These are phyloP conservation scores for Sycophila texana DNA, from an alignment of 2,888 invertebrate species.

Conservation along the genomic window DNA sequence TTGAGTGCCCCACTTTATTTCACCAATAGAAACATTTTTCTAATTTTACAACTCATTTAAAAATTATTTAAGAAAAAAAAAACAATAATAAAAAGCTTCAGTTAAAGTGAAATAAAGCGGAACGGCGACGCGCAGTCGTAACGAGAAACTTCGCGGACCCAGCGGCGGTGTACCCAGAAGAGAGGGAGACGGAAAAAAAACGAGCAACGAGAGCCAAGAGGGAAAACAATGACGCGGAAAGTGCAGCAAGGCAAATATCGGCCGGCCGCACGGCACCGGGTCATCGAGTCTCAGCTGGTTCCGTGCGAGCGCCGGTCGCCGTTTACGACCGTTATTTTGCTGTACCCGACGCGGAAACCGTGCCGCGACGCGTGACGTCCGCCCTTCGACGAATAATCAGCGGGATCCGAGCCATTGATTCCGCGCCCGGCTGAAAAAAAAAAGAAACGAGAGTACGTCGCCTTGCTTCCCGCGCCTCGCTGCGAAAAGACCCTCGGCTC, in stretches of 20 bases:
- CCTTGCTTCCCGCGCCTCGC: not conserved
- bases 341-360: not conserved
- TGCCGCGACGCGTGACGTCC: conserved; percentile 1
- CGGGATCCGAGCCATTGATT: conserved; percentile 3
- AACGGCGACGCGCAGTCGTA: not conserved
- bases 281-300: not conserved
- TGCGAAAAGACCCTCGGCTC: not conserved
- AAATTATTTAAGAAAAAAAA: no score
- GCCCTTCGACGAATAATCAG: conserved; percentile 4
- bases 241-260: not conserved
- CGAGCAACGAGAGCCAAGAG: not conserved
- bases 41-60: no score
- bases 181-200: not conserved
- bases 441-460: not conserved
- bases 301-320: not conserved
- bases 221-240: conserved; percentile 1
- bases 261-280: not conserved
- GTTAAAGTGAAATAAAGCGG: not conserved
- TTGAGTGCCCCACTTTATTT: no score
- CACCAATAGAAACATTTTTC: no score
- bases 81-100: no score
- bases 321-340: conserved; percentile 7
- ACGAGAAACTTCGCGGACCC: not conserved
- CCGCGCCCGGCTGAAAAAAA: not conserved
- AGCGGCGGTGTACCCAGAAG: not conserved